phyloP scores from a whole-genome alignment of 2,113 vertebrate species.

The Felis chaus region DNA sequence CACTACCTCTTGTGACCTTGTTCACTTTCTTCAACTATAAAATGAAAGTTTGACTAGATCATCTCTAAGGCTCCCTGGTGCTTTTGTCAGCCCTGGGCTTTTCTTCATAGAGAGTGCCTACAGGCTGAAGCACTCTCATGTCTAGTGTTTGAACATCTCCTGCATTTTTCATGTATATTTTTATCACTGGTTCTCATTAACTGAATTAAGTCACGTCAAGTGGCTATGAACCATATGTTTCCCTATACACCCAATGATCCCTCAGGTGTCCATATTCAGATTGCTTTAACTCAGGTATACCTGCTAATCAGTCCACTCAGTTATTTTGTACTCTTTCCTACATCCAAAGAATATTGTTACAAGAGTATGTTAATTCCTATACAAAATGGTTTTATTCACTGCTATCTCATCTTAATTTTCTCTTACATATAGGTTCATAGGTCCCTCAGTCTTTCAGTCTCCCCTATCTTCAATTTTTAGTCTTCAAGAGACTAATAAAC shows the following conservation, averaged over 20 bases:
- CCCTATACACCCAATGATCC: neutral
- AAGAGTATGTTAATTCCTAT: neutral
- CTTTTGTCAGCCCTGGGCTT: constrained; percentile 42
- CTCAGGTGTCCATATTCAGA: neutral
- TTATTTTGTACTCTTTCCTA: neutral
- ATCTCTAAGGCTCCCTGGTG: constrained; percentile 37
- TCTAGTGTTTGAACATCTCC: constrained; percentile 37
- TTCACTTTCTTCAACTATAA: constrained; percentile 16
- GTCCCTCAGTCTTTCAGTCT: neutral
- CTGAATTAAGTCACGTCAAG: constrained; percentile 19
- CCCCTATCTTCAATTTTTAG: neutral
- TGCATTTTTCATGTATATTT: constrained; percentile 50
- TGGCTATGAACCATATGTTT: neutral
- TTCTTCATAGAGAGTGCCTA: constrained; percentile 60
- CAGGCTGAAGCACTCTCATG: constrained; percentile 51
- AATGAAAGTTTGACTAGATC: constrained; percentile 41
- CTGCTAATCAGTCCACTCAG: neutral
- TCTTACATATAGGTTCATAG: neutral
- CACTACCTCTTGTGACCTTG: neutral
- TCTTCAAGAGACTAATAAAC: neutral
- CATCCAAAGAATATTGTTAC: neutral
- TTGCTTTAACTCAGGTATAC: neutral
- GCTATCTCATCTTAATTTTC: neutral
- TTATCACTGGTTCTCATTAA: constrained; percentile 11
- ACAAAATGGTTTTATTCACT: neutral